These are phyloP conservation scores for Agapornis roseicollis DNA, from an alignment of 2,113 vertebrate species.

Conservation along the genomic window DNA sequence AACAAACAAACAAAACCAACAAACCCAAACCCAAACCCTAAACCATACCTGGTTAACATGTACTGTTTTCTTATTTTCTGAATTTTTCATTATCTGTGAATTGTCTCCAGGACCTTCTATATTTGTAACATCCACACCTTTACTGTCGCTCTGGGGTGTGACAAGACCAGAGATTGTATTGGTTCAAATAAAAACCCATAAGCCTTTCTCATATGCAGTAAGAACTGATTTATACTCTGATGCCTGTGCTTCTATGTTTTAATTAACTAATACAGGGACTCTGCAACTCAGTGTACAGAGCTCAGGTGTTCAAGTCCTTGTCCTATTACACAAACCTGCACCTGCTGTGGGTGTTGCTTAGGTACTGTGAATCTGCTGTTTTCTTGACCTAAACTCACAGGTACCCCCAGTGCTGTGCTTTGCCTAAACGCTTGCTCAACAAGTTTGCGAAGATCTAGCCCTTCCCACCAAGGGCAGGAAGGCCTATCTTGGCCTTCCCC, in stretches of 20 bases:
- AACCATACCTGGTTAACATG: slow-evolving; percentile 12
- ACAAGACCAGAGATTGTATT: not conserved
- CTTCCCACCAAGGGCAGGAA: not conserved
- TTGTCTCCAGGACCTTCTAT: not conserved
- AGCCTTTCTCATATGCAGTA: fast-evolving
- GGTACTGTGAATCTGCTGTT: not conserved
- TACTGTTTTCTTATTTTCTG: not conserved
- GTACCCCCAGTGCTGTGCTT: not conserved
- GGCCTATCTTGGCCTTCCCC: fast-evolving
- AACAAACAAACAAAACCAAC: no score
- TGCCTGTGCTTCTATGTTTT: not conserved
- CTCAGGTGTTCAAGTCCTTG: not conserved
- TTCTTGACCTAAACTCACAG: not conserved
- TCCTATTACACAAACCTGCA: not conserved
- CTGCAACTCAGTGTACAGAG: not conserved
- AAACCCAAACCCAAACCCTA: not conserved
- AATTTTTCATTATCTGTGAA: not conserved
- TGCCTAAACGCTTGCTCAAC: not conserved
- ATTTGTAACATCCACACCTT: not conserved
- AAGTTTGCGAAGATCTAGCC: not conserved
- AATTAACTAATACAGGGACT: not conserved
- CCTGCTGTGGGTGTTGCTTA: fast-evolving
- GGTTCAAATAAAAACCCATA: not conserved
- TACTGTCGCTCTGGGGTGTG: not conserved
- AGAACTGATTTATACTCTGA: not conserved